A percentile compares a stretch with the other conserved stretches of the same genome.
phyloP scores from a whole-genome alignment of 2,797 vertebrate genomes.

The Lutjanus argentimaculatus region DNA sequence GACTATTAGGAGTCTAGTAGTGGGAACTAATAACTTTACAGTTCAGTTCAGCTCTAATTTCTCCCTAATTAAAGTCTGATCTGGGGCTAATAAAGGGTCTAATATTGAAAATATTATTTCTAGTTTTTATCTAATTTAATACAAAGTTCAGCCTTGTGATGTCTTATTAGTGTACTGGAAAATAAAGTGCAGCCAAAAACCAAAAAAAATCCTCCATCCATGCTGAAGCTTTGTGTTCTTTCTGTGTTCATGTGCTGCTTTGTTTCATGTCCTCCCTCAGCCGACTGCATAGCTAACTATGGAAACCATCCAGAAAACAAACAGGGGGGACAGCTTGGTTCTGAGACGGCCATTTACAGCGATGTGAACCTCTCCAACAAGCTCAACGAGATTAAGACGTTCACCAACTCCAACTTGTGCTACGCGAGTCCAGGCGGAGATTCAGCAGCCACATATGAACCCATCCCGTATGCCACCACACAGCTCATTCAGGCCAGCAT shows the following conservation, averaged over 20 bases:
- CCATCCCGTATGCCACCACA: constrained; percentile 96
- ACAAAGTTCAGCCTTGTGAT: no score
- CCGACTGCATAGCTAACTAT: constrained; percentile 97
- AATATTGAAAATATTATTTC: no score
- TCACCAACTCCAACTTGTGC: constrained; percentile 94
- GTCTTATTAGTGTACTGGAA: no score
- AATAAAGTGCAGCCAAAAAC: no score
- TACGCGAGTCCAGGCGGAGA: constrained; percentile 90
- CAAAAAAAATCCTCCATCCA: background rate
- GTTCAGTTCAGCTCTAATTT: no score
- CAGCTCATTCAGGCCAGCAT: constrained; percentile 96
- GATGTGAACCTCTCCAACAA: constrained; percentile 96
- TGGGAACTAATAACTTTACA: no score
- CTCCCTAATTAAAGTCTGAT: no score
- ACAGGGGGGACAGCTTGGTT: constrained; percentile 92
- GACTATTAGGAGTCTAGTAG: no score
- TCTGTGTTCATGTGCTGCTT: constrained; percentile 41
- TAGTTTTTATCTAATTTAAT: no score
- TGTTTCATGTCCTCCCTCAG: constrained; percentile 78
- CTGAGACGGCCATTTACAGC: constrained; percentile 94
- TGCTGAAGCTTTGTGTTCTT: constrained; percentile 11
- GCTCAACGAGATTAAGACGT: constrained; percentile 96
- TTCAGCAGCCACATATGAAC: constrained; percentile 80
- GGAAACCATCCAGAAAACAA: constrained; percentile 95
- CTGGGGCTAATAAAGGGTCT: no score